phyloP scores from a whole-genome alignment of 1,140 invertebrate genomes.

The Orchesella cincta region DNA sequence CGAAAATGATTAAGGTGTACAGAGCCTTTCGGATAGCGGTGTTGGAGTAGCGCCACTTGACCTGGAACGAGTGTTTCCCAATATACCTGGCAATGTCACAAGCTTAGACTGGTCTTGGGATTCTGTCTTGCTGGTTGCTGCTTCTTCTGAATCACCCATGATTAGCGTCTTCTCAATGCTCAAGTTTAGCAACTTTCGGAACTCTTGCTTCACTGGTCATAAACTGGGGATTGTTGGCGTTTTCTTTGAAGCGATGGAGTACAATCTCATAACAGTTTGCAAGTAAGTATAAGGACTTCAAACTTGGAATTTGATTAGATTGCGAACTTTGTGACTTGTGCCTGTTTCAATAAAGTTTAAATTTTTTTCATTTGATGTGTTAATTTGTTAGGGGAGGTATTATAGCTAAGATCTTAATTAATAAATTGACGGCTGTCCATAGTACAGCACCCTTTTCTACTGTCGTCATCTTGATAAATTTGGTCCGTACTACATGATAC shows the following conservation, averaged over 20 bases:
- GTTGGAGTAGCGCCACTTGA: not conserved
- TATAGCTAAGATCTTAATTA: too few relatives aligned
- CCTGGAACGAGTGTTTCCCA: conserved; percentile 77
- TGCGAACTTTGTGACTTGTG: too few relatives aligned
- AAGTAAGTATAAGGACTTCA: too few relatives aligned
- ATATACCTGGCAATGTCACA: conserved; percentile 74
- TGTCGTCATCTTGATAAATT: too few relatives aligned
- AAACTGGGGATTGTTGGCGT: conserved; percentile 76
- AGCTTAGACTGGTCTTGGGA: conserved; percentile 89
- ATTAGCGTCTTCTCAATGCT: conserved; percentile 72
- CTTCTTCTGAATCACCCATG: not conserved
- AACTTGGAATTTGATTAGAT: too few relatives aligned
- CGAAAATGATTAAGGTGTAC: conserved; percentile 83
- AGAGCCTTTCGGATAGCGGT: conserved; percentile 71
- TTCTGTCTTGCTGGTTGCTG: conserved; percentile 63
- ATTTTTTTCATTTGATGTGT: too few relatives aligned
- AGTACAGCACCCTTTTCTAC: too few relatives aligned
- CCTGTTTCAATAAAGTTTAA: too few relatives aligned
- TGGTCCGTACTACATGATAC: too few relatives aligned
- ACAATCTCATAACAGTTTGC: conserved; percentile 77
- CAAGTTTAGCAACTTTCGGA: conserved; percentile 72
- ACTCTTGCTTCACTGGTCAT: conserved; percentile 72
- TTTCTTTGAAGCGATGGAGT: conserved; percentile 83
- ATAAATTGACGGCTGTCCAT: too few relatives aligned
- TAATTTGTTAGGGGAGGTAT: too few relatives aligned